Evolutionary conservation across 53 echinoderm and acorn worm species (phyloP), one percentile per base, ranked within the genome.

Genomic region (Holothuria scabra): DNA sequence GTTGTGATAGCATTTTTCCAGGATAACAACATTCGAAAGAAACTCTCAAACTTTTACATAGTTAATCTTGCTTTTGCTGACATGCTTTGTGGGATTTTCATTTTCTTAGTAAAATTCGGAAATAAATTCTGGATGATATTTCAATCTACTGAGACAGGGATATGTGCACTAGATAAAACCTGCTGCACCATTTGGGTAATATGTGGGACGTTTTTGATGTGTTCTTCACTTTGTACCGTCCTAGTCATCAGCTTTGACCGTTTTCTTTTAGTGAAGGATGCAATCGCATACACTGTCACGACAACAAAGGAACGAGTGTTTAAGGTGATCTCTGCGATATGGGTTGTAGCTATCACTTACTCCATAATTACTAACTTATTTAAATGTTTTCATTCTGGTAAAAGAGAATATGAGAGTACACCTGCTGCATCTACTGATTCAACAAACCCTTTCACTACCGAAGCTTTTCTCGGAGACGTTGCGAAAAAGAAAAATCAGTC

Each of bases 191-290:
- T 52, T 25, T 76, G 76, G 76, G 2, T 76, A n/a, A 11, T 5
- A 12, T 7, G 23, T 3, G 76, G 76, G 8, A 76, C 76, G 8
- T 22, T 24, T n/a, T 29, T 76, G 28, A 76, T 56, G 5, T 76
- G 56, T 55, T 46, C 29, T 24, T 76, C 76, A 2, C 9, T 26
- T 21, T 76, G 44, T 8, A 23, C 49, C 5, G 49, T 76, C 16
- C 18, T 76, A 8, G 46, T 52, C 13, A 76, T 76, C 25, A 76
- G 49, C 52, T 24, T 24, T 30, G 76, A 76, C 46, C 76, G 76
- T 1, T 76, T 46, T 25, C 76, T 76, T 76, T 56, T 76, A 56
- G 76, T 76, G 46, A 76, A 52, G 76, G 76, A 76, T 46, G 76
- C 76, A 46, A 48, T 76, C 1, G 56, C 22, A 28, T 76, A 76